A percentile compares a stretch with the other conserved stretches of the same genome.
Conservation (phyloP, 1,140 invertebrate species). For the Saccostrea echinata region DNA sequence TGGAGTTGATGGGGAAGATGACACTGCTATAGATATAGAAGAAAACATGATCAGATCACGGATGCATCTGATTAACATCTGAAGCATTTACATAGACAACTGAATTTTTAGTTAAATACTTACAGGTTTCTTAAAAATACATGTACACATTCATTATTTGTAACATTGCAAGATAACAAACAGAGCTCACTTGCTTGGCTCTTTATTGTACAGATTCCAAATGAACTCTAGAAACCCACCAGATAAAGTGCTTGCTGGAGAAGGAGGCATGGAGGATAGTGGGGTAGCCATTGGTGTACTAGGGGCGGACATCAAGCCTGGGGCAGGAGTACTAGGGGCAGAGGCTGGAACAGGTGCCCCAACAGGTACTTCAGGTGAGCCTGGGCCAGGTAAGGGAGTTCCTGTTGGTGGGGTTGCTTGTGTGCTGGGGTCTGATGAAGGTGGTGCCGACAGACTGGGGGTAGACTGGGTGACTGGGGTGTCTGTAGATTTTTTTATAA, state of each 20-base stretch:
- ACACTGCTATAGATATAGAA: background rate
- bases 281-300: background rate
- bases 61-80: too few relatives aligned
- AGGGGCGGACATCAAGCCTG: background rate
- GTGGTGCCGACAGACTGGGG: background rate
- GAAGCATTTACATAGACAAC: too few relatives aligned
- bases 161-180: too few relatives aligned
- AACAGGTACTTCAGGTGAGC: background rate
- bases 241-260: conserved; percentile 7
- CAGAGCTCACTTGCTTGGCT: too few relatives aligned
- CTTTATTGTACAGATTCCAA: too few relatives aligned
- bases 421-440: background rate
- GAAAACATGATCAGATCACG: too few relatives aligned
- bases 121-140: too few relatives aligned
- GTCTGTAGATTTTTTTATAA: too few relatives aligned
- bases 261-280: conserved; percentile 8
- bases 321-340: background rate
- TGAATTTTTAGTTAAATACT: too few relatives aligned
- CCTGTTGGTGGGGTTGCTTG: background rate
- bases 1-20: background rate
- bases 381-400: background rate
- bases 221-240: background rate
- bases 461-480: too few relatives aligned
- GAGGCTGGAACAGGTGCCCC: too few relatives aligned
- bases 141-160: too few relatives aligned